Base-by-base conservation (phyloP, 1,140 invertebrate species). In the Drosophila sucinea region DNA sequence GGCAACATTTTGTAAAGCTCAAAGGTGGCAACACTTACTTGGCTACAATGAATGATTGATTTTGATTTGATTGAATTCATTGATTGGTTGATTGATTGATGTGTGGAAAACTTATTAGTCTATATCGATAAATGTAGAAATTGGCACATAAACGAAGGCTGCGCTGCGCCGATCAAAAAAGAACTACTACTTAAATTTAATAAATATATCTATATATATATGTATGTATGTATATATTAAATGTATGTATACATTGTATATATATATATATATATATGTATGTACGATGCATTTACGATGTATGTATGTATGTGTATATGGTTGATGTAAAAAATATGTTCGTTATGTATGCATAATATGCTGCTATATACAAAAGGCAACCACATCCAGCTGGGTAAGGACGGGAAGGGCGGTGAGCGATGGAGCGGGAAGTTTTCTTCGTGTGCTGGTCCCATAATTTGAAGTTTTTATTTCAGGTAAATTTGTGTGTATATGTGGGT, bases 1-100 rank as follows among this genome's bases (percentile, higher is more conserved):
- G 84, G 84, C 84, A 89, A 89, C 84, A 89, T 73, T 77, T 77
- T 90, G 84, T 89, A 89, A 89, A 89, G 84, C 84, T 89, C 84
- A 89, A 84, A 84, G 84, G 81, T 89, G 81, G 79, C 85, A 89
- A 89, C 84, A 89, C 84, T 89, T 89, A 89, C 11, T 51, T 23
- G 29, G 84, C 78, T 71, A 69, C 29, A 86, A 78, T 6, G 57
- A 63, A 69, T 29, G 79, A 78, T 6, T 51, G 54, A 58, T 67
- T 69, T 70, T 73, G 54, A 63, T 61, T 74, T 57, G 32, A 73
- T 61, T 38, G 51, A 66, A 73, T 10, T 40, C 54, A 10, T 38
- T 38, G 35, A n/a, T 62, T 73, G 44, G 40, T 72, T 62, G 57
- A 54, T 67, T 67, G 68, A 78, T 77, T 77, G 75, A 69, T 67